phyloP scores from a whole-genome alignment of 1,140 invertebrate species.

The Apis cerana region DNA sequence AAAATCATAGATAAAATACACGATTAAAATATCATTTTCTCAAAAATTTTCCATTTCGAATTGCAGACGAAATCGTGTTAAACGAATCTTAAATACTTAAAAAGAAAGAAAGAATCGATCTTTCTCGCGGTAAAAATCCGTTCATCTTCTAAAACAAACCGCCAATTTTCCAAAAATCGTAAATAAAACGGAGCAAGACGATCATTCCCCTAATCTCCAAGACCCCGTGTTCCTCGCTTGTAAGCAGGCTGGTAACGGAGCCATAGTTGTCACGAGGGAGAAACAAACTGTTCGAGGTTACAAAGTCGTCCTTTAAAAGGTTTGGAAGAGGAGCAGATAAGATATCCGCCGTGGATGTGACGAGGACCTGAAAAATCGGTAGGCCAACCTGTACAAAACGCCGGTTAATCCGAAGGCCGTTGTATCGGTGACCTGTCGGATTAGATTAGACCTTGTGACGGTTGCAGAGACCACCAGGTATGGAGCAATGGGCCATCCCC shows the following conservation, averaged over 20 bases:
- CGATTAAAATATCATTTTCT: too few species aligned
- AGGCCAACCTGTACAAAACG: slow-evolving; percentile 73
- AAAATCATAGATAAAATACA: too few species aligned
- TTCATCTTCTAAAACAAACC: too few species aligned
- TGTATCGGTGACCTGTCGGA: slow-evolving; percentile 73
- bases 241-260: slow-evolving; percentile 13
- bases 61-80: too few species aligned
- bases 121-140: too few species aligned
- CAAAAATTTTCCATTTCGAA: too few species aligned
- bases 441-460: slow-evolving; percentile 67
- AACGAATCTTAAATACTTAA: too few species aligned
- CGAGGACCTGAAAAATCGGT: slow-evolving; percentile 60
- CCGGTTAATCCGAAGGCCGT: slow-evolving; percentile 66
- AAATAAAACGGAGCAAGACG: not conserved
- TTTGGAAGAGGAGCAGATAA: slow-evolving; percentile 38
- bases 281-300: slow-evolving; percentile 14
- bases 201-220: not conserved
- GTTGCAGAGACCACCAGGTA: slow-evolving; percentile 68
- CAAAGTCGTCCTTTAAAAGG: slow-evolving; percentile 32
- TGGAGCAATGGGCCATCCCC: slow-evolving; percentile 60
- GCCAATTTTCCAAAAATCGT: not conserved
- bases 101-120: too few species aligned
- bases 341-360: slow-evolving; percentile 35
- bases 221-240: not conserved
- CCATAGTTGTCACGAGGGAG: not conserved